Percentiles rank a stretch among this genome's conserved stretches.
These are phyloP conservation scores for Aramus guarauna DNA, from an alignment of 2,113 vertebrate genomes.

Conservation along the genomic window DNA sequence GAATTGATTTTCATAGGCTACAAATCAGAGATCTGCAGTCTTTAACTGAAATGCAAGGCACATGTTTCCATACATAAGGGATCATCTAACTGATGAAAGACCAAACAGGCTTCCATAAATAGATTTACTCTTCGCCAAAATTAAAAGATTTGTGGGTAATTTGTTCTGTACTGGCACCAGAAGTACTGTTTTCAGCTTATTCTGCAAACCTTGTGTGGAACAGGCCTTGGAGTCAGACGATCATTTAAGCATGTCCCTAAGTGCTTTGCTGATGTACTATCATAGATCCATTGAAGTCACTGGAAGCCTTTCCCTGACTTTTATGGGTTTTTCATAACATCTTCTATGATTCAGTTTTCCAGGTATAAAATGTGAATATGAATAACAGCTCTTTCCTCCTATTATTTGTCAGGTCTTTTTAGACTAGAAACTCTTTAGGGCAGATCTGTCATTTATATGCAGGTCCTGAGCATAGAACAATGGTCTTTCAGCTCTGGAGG, in stretches of 20 bases:
- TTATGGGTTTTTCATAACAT: constrained; percentile 21
- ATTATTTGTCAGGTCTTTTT: neutral
- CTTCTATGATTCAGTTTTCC: neutral
- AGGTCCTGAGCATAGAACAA: neutral
- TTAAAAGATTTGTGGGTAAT: constrained; percentile 5
- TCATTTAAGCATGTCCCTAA: neutral
- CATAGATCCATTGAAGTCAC: constrained; percentile 9
- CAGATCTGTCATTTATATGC: neutral
- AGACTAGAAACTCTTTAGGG: neutral
- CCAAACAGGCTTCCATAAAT: constrained; percentile 3
- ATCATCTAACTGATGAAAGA: constrained; percentile 18
- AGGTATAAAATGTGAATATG: neutral
- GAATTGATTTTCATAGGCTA: constrained; percentile 24
- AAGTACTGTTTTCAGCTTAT: neutral
- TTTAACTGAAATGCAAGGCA: neutral
- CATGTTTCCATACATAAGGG: neutral
- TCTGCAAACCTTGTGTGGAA: neutral
- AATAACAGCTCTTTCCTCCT: neutral
- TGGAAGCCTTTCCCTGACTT: constrained; percentile 13
- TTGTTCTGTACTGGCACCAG: neutral
- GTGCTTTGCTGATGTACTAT: neutral
- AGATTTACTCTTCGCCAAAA: constrained; percentile 36
- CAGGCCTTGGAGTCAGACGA: neutral
- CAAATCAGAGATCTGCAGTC: constrained; percentile 7
- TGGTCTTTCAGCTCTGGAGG: neutral